Evolutionary conservation across 2,888 invertebrate genomes (phyloP), one percentile per base, ranked within the genome.

Genomic region (Elegia similella): DNA sequence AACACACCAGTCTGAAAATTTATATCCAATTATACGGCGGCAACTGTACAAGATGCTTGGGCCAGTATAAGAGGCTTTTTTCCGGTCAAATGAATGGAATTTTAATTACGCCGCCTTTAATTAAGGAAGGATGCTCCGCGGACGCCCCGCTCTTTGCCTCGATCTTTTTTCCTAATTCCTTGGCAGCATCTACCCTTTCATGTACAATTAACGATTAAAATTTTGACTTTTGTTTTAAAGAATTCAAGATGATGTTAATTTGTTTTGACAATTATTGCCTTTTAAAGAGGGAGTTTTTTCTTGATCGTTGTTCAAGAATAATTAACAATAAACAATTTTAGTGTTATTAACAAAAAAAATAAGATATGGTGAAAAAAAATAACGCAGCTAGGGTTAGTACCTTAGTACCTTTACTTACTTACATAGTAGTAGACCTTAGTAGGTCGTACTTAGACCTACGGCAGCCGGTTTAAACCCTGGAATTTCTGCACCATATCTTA

Each of bases 51-150:
- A 38, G n/a, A 38, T n/a, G 38, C 38, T 38, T 12, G 38, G 3
- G 38, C 10, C n/a, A n/a, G 38, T 38, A 38, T n/a, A 38, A 38
- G 12, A 38, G 38, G 55, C 42, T 75, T 81, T 81, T 81, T 82
- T 81, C 78, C 81, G 75, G 76, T 78, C 78, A 76, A 83, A 82
- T 78, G 80, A 81, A 85, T 82, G 85, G 85, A 84, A 87, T 88
- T 89, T 88, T 89, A 89, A 89, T 90, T 87, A 88, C 79, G 78
- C 75, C 76, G 72, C 75, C 79, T 81, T 86, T 88, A 87, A 88
- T 88, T 87, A 86, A 82, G 78, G 77, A 83, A 75, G 72, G 75
- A 73, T 73, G 73, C 73, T 60, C 58, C 57, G 69, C 47, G 52
- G 13, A 46, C 12, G 50, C 7, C 17, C 30, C 30, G 50, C 34